These are phyloP conservation scores for Nasalis larvatus DNA, from an alignment of 2,113 vertebrate genomes.

Conservation along the genomic window DNA sequence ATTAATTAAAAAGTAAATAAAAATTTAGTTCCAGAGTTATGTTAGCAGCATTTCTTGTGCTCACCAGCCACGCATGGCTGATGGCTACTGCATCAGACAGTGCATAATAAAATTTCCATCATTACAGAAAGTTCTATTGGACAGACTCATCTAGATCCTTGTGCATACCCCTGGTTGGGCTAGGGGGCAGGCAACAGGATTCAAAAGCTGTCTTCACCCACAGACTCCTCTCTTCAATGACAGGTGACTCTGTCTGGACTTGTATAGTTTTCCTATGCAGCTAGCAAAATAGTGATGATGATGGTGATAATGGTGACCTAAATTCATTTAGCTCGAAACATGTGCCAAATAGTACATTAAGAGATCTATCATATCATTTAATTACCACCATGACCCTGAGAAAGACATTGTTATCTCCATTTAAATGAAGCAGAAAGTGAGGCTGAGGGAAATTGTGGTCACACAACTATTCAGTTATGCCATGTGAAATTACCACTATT, in stretches of 20 bases:
- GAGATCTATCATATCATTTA: background rate
- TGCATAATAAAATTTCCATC: background rate
- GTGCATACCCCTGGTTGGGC: background rate
- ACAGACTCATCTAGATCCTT: background rate
- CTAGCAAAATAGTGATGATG: background rate
- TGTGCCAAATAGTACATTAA: background rate
- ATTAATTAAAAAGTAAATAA: background rate
- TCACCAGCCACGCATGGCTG: background rate
- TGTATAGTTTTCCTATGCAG: background rate
- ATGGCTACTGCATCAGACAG: background rate
- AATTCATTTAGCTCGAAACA: background rate
- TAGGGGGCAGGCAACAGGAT: background rate
- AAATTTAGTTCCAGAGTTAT: background rate
- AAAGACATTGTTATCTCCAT: background rate
- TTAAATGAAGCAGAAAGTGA: background rate
- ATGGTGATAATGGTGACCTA: background rate
- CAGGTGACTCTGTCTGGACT: background rate
- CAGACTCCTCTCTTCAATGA: background rate
- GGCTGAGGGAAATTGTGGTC: background rate
- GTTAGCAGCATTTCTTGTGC: background rate
- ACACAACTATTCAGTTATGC: background rate
- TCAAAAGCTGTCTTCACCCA: background rate
- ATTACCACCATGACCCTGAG: background rate
- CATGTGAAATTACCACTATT: background rate
- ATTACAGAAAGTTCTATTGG: background rate